phyloP scores from a whole-genome alignment of 2,113 vertebrate genomes.

The Salvelinus alpinus region DNA sequence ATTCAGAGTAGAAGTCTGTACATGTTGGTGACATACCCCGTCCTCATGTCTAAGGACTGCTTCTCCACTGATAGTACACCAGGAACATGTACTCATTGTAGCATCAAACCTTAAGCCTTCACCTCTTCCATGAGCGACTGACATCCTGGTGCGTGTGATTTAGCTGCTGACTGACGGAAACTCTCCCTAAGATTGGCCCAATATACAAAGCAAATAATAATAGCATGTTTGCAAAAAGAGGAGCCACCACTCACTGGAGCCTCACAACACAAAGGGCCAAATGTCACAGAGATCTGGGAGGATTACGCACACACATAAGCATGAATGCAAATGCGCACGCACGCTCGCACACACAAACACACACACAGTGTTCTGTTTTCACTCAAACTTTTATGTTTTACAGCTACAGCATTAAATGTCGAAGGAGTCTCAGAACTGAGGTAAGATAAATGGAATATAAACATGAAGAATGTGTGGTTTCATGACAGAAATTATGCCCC shows the following conservation, averaged over 20 bases:
- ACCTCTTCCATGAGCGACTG: slow-evolving; percentile 26
- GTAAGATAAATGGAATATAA: neutral
- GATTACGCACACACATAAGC: neutral
- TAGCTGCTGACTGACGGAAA: slow-evolving; percentile 5
- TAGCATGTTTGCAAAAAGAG: neutral
- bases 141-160: slow-evolving; percentile 12
- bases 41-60: neutral
- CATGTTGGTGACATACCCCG: no score
- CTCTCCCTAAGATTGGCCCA: slow-evolving; percentile 8
- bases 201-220: slow-evolving; percentile 6
- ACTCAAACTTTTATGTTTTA: slow-evolving; percentile 46
- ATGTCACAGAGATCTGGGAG: neutral
- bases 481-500: no score
- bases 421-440: neutral
- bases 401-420: neutral
- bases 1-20: no score
- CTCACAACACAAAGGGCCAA: neutral
- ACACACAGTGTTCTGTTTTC: slow-evolving; percentile 1
- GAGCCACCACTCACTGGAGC: neutral
- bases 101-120: neutral
- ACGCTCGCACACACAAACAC: neutral
- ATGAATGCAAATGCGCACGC: neutral
- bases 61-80: neutral
- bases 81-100: neutral
- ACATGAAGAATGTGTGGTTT: neutral